These are phyloP conservation scores for Buathra laborator DNA, from an alignment of 2,888 invertebrate species.

Conservation along the genomic window DNA sequence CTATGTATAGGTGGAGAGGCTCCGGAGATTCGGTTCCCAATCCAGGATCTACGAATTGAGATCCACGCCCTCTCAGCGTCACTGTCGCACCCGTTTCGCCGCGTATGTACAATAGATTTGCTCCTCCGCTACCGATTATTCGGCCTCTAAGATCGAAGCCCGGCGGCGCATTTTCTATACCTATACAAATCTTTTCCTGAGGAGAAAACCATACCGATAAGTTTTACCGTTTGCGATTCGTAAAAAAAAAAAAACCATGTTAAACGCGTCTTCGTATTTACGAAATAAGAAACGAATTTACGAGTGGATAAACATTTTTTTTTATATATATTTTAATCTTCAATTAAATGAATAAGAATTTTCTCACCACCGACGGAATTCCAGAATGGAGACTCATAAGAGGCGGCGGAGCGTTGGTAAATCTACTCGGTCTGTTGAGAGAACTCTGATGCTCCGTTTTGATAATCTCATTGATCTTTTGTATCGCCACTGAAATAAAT, in stretches of 20 bases:
- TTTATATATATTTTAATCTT: too few species aligned
- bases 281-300: too few species aligned
- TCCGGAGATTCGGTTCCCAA: constrained; percentile 89
- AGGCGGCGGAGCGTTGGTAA: constrained; percentile 85
- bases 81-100: constrained; percentile 93
- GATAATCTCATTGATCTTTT: constrained; percentile 86
- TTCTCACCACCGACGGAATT: constrained; percentile 80
- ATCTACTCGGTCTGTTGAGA: constrained; percentile 83
- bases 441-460: constrained; percentile 83
- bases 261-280: background rate
- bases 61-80: constrained; percentile 90
- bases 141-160: constrained; percentile 91
- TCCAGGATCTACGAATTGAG: constrained; percentile 87
- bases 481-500: constrained; percentile 85
- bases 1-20: constrained; percentile 91
- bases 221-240: background rate
- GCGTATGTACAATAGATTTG: constrained; percentile 91
- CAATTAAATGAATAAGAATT: background rate
- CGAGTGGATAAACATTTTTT: too few species aligned
- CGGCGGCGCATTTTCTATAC: constrained; percentile 91
- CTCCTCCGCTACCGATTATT: constrained; percentile 90
- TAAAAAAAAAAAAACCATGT: background rate
- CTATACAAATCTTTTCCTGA: constrained; percentile 91
- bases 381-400: constrained; percentile 85
- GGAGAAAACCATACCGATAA: constrained; percentile 17